A percentile compares a stretch with the other conserved stretches of the same genome.
phyloP scores from a whole-genome alignment of 2,888 invertebrate genomes.

The Perizoma flavofasciatum region DNA sequence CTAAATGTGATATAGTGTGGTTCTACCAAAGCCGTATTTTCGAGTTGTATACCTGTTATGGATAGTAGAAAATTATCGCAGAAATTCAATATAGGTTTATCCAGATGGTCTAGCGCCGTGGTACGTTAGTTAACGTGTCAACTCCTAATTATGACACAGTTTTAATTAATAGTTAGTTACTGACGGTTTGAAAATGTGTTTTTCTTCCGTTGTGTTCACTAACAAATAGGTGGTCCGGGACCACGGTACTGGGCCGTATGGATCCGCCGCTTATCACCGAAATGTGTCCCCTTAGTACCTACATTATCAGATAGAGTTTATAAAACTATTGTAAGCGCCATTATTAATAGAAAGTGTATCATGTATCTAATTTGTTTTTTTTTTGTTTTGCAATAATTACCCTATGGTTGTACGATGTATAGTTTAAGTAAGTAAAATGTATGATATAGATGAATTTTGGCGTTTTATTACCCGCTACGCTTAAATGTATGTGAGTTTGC shows the following conservation, averaged over 20 bases:
- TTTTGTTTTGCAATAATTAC: constrained; percentile 15
- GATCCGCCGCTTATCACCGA: not conserved
- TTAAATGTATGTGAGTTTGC: too few relatives aligned
- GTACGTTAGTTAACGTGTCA: too few relatives aligned
- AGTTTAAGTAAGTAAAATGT: constrained; percentile 35
- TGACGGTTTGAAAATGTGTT: too few relatives aligned
- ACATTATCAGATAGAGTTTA: constrained; percentile 22
- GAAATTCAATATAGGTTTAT: not conserved
- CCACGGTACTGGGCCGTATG: too few relatives aligned
- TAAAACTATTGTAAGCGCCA: constrained; percentile 28
- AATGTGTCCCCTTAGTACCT: constrained; percentile 25
- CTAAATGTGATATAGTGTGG: constrained; percentile 13
- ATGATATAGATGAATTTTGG: constrained; percentile 32
- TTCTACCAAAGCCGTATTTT: not conserved
- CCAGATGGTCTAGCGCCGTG: too few relatives aligned
- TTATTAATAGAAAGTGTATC: constrained; percentile 21
- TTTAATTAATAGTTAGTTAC: too few relatives aligned
- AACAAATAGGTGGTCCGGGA: too few relatives aligned
- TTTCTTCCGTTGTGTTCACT: too few relatives aligned
- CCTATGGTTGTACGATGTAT: constrained; percentile 36
- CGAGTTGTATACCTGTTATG: not conserved
- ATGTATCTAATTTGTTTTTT: constrained; percentile 23
- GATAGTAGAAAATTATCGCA: constrained; percentile 8
- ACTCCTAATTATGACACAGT: too few relatives aligned
- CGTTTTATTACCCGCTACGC: constrained; percentile 6